These are phyloP conservation scores for Cinara cedri DNA, from an alignment of 2,888 invertebrate genomes.

Conservation along the genomic window DNA sequence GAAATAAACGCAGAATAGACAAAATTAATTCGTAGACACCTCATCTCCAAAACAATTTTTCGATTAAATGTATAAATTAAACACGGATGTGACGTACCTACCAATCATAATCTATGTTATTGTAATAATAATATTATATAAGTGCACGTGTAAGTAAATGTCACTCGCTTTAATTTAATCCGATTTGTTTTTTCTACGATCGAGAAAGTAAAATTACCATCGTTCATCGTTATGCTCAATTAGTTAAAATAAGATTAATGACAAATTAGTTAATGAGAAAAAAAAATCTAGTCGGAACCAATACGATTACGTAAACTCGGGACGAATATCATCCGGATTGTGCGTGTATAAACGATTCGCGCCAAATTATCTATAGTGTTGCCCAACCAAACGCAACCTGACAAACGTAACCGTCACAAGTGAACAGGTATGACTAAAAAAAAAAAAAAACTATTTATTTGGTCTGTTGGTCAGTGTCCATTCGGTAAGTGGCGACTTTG, in stretches of 20 bases:
- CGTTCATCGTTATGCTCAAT: conserved; percentile 31
- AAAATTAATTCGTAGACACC: too few species aligned
- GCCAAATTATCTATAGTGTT: conserved; percentile 45
- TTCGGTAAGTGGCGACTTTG: too few species aligned
- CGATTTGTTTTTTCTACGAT: background rate
- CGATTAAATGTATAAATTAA: too few species aligned
- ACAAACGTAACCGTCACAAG: conserved; percentile 52
- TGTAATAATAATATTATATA: too few species aligned
- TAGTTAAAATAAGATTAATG: too few species aligned
- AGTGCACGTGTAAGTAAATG: background rate
- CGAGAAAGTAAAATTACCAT: conserved; percentile 36
- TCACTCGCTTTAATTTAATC: too few species aligned
- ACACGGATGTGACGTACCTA: too few species aligned
- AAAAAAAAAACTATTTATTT: conserved; percentile 24
- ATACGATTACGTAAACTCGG: conserved; percentile 47
- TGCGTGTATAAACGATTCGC: conserved; percentile 50
- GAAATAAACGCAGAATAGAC: too few species aligned
- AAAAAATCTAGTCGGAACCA: conserved; percentile 37
- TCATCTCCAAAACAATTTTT: too few species aligned
- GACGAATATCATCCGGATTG: conserved; percentile 39
- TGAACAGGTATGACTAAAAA: background rate
- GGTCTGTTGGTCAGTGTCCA: conserved; percentile 31
- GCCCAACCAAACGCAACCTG: conserved; percentile 35
- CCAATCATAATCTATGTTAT: too few species aligned
- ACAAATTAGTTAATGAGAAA: conserved; percentile 12